These are phyloP conservation scores for Ectropis crepuscularia DNA, from an alignment of 2,888 invertebrate genomes.

Conservation along the genomic window DNA sequence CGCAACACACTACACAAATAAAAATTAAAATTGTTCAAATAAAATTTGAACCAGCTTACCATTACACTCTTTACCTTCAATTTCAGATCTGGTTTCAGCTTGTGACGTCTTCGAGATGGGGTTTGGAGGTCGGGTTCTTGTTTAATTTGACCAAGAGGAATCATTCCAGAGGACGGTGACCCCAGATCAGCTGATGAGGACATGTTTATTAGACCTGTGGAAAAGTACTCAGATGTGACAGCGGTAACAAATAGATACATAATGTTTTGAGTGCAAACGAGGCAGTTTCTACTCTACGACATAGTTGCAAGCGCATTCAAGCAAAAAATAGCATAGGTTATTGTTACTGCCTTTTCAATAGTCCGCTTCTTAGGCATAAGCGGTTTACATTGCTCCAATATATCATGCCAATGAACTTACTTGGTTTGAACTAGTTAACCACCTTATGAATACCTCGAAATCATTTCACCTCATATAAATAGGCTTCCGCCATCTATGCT, in stretches of 20 bases:
- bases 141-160: constrained; percentile 76
- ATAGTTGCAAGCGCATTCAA: too few species aligned
- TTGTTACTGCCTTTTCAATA: too few species aligned
- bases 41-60: constrained; percentile 32
- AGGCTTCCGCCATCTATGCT: too few species aligned
- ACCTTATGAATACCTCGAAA: too few species aligned
- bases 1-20: constrained; percentile 11
- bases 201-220: constrained; percentile 46
- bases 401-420: too few species aligned
- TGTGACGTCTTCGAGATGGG: constrained; percentile 91
- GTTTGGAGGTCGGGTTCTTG: constrained; percentile 84
- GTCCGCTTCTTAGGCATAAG: too few species aligned
- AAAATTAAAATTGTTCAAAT: constrained; percentile 27
- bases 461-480: too few species aligned
- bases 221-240: background rate
- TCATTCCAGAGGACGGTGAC: constrained; percentile 64
- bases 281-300: too few species aligned
- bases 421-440: too few species aligned
- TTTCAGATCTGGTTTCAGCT: constrained; percentile 95
- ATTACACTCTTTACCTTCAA: constrained; percentile 78
- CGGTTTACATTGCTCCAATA: too few species aligned
- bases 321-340: too few species aligned
- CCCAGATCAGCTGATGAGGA: constrained; percentile 61
- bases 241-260: background rate
- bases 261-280: too few species aligned